Base-by-base conservation (phyloP, 2,797 vertebrate genomes). In the Mus minutoides region DNA sequence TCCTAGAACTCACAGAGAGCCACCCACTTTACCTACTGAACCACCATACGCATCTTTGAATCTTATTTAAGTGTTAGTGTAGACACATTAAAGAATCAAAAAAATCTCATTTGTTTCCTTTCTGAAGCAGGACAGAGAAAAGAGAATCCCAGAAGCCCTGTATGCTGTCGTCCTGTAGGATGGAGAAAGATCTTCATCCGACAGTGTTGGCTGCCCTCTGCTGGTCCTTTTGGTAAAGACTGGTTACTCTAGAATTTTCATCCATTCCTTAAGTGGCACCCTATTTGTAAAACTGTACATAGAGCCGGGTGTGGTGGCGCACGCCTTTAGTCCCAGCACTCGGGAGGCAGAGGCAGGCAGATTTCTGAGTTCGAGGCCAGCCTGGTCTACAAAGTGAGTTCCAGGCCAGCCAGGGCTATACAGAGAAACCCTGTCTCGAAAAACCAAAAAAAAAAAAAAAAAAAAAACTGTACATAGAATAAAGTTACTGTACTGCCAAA, bases 161-260 rank as follows among this genome's bases (percentile, higher is more conserved):
- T 4, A 1, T 3, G 17, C 54, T 82, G 2, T 40, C 14, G 37
- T 88, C 86, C 88, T 43, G 37, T 43, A 12, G 22, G n/a, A 37
- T 11, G 64, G 0, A 1, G 56, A 90, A 73, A 3, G 52, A 54
- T 4, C 8, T 22, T 34, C 56, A 94, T 97, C 69, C 58, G 82
- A 89, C 54, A 40, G 94, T 76, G 43, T 85, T 46, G 37, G 26
- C 11, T 12, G 60, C 94, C 97, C 93, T 79, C 97, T 95, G 71
- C 93, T 93, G 97, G 90, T 62, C 52, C 52, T 19, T 64, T 64
- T 71, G 34, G 22, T 58, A 22, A 92, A 93, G 37, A 26, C 12
- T 4, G 14, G 34, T 79, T 95, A 75, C 49, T 49, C 2, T 0
- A 12, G 11, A 58, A 93, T 89, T 87, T 90, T 77, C 60, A 83